Conservation (phyloP, 2,113 vertebrate species). For the Paedocypris sp. region DNA sequence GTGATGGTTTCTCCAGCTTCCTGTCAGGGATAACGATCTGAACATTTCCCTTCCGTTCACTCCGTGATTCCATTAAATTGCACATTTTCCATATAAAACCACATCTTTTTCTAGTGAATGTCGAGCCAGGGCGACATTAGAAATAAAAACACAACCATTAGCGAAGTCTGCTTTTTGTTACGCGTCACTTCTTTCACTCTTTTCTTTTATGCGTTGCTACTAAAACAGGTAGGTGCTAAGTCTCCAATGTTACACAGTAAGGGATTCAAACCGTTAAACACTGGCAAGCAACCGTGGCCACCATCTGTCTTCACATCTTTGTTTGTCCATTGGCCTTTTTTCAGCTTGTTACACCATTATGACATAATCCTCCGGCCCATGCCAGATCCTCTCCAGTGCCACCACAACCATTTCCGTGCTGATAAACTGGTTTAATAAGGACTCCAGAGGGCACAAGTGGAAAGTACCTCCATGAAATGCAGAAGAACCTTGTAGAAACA, state of each 20-base stretch:
- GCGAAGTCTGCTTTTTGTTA: slow-evolving; percentile 1
- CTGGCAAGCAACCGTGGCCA: neutral
- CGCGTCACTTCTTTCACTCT: slow-evolving; percentile 9
- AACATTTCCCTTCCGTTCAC: slow-evolving; percentile 28
- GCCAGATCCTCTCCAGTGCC: slow-evolving; percentile 5
- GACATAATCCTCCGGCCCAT: neutral
- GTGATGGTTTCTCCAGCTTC: slow-evolving; percentile 40
- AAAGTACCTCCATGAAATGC: neutral
- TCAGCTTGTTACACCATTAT: slow-evolving; percentile 13
- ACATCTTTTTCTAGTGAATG: slow-evolving; percentile 6
- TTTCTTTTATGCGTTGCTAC: neutral
- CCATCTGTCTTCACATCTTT: neutral
- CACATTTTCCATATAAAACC: slow-evolving; percentile 35
- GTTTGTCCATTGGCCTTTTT: slow-evolving; percentile 3
- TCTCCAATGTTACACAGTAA: neutral
- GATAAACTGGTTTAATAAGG: slow-evolving; percentile 11
- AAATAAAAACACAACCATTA: slow-evolving; percentile 8
- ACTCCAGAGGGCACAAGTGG: slow-evolving; percentile 20
- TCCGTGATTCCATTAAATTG: slow-evolving; percentile 22
- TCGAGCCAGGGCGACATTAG: neutral
- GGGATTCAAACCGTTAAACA: neutral
- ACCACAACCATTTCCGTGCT: slow-evolving; percentile 14
- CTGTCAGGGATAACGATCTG: slow-evolving; percentile 12
- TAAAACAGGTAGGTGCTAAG: slow-evolving; percentile 10
- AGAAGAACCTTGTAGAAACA: neutral